Conservation (phyloP, 2,113 vertebrate genomes). For the Gorsachius goisagi region DNA sequence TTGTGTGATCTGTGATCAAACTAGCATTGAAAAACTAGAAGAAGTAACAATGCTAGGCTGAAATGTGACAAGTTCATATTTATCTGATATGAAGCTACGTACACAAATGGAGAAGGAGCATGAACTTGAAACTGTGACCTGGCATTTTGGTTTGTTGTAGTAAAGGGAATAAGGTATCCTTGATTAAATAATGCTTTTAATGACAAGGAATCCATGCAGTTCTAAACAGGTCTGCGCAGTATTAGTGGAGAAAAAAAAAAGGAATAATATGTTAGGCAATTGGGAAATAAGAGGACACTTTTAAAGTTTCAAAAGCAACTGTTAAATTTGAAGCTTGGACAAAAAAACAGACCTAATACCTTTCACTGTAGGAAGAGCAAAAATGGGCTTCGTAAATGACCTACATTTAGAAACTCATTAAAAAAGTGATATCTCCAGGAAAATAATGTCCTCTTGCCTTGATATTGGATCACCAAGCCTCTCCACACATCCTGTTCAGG, state of each 20-base stretch:
- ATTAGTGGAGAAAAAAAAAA: not conserved
- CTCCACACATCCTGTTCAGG: not conserved
- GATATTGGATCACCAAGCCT: not conserved
- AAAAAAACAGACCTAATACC: not conserved
- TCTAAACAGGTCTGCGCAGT: fast-evolving
- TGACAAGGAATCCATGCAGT: not conserved
- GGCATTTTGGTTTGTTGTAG: not conserved
- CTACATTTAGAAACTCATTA: not conserved
- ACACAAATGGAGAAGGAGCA: not conserved
- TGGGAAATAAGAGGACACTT: not conserved
- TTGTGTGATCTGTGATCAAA: not conserved
- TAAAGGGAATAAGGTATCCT: not conserved
- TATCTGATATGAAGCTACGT: not conserved
- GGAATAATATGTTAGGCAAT: not conserved
- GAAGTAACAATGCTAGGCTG: not conserved
- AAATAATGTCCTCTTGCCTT: not conserved
- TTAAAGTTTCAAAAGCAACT: not conserved
- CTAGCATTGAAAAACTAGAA: not conserved
- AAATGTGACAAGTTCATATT: not conserved
- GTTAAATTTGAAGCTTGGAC: not conserved
- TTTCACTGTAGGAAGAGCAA: not conserved
- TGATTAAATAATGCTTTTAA: not conserved
- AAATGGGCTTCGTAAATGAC: not conserved
- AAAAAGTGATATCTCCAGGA: not conserved
- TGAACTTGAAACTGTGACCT: not conserved